Percentiles rank a stretch among this genome's conserved stretches.
Conservation (phyloP, 2,888 invertebrate species). For the Argyresthia goedartella region DNA sequence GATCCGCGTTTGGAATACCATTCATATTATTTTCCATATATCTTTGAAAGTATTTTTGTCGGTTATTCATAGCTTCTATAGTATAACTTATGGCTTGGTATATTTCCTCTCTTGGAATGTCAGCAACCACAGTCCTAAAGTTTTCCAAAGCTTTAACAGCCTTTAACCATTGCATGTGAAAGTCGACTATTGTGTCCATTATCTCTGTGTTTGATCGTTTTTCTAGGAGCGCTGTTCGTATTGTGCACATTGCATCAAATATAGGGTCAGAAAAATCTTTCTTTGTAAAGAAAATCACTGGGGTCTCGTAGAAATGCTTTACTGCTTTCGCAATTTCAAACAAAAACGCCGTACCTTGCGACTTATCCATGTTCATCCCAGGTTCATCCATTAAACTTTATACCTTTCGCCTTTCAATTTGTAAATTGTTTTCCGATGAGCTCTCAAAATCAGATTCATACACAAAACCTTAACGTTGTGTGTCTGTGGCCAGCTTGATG, state of each 20-base stretch:
- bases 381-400: too few species aligned
- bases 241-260: slow-evolving; percentile 40
- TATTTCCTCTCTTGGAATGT: slow-evolving; percentile 33
- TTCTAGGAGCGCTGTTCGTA: slow-evolving; percentile 29
- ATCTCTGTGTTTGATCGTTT: slow-evolving; percentile 16
- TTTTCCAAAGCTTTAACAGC: slow-evolving; percentile 42
- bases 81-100: slow-evolving; percentile 42
- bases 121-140: slow-evolving; percentile 26
- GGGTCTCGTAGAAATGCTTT: slow-evolving; percentile 50
- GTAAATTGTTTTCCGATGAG: too few species aligned
- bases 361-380: neutral
- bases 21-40: slow-evolving; percentile 35
- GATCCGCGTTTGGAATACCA: slow-evolving; percentile 26
- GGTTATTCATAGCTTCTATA: slow-evolving; percentile 36
- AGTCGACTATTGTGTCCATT: slow-evolving; percentile 42
- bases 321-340: slow-evolving; percentile 47
- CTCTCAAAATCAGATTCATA: too few species aligned
- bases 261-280: slow-evolving; percentile 46
- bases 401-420: too few species aligned
- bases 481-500: too few species aligned
- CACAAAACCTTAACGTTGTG: too few species aligned
- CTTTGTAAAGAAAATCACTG: slow-evolving; percentile 43
- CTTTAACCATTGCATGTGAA: slow-evolving; percentile 50
- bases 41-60: slow-evolving; percentile 40
- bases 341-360: slow-evolving; percentile 22